These are phyloP conservation scores for Digitonthophagus gazella DNA, from an alignment of 2,888 invertebrate genomes.

Conservation along the genomic window DNA sequence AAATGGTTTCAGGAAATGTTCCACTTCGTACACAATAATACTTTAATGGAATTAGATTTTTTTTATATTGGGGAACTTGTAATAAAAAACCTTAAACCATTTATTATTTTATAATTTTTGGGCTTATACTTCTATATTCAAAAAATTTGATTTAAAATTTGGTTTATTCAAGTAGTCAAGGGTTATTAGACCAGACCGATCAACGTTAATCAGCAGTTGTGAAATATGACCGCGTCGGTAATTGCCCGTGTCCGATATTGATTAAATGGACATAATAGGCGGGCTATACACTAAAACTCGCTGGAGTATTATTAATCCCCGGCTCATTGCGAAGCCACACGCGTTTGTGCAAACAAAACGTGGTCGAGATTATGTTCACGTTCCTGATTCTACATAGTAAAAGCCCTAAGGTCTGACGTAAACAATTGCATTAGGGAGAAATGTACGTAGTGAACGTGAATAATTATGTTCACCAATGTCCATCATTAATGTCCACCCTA, in stretches of 20 bases:
- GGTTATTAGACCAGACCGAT: not conserved
- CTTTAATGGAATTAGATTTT: not conserved
- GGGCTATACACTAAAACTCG: not conserved
- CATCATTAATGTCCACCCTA: no score
- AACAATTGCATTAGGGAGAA: no score
- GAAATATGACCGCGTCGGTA: not conserved
- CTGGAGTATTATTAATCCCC: not conserved
- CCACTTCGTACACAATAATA: not conserved
- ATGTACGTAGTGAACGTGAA: no score
- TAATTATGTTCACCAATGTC: no score
- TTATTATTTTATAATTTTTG: no score
- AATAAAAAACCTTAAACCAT: no score
- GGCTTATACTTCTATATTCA: no score
- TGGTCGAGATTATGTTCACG: not conserved
- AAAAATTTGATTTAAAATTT: no score
- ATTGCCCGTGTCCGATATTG: not conserved
- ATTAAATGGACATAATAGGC: not conserved
- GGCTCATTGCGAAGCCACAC: not conserved
- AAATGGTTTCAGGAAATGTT: no score
- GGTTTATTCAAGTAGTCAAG: not conserved
- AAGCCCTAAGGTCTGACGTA: no score
- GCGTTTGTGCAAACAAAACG: not conserved
- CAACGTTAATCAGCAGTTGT: not conserved
- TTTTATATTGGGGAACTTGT: not conserved
- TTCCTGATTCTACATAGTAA: not conserved